Base-by-base conservation (phyloP, 2,113 vertebrate species). In the Sula dactylatra region DNA sequence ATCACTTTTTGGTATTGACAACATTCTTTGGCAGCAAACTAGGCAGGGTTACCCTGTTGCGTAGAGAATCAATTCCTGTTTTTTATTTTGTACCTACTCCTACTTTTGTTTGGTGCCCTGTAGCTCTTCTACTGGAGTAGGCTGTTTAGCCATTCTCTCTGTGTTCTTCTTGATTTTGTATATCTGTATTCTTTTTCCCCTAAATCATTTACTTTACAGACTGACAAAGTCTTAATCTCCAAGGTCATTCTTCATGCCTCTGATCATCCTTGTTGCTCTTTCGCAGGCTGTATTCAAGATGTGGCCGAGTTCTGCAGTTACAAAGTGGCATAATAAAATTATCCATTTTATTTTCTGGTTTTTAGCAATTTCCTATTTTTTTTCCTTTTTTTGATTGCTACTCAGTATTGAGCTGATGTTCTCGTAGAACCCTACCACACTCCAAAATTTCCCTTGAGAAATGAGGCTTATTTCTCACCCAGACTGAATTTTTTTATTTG, bases 1-100 rank as follows among this genome's bases (percentile, higher is more conserved):
- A 26, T 54, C 3, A 0, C 16, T 21, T 65, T 45, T 49, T 71
- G 2, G 2, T 36, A 11, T 26, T 1, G 1, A 7, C 21, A 34
- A 2, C 12, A 8, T 54, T 27, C 67, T 54, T 59, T 22, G 34
- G 44, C 72, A 67, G 32, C 24, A 44, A n/a, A 47, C 47, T 79
- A 16, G 13, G 6, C 42, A 27, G 45, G 12, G 16, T 62, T 67
- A 47, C 22, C 34, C 24, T 38, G 22, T 61, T 67, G 61, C 42
- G 21, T 12, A 21, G n/a, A 47, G 38, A 64, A 29, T 54, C 18
- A 47, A 1, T 56, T 58, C 18, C 22, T 44, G 4, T 1, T 56
- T 45, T 84, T 52, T 5, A 16, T 54, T 94, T 84, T 58, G 34
- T 69, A 47, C 16, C 13, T 14, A 56, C 24, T 66, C 6, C 20